Evolutionary conservation across 2,797 vertebrate genomes (phyloP), one percentile per base, ranked within the genome.

Genomic region (Hoplostethus mediterraneus): DNA sequence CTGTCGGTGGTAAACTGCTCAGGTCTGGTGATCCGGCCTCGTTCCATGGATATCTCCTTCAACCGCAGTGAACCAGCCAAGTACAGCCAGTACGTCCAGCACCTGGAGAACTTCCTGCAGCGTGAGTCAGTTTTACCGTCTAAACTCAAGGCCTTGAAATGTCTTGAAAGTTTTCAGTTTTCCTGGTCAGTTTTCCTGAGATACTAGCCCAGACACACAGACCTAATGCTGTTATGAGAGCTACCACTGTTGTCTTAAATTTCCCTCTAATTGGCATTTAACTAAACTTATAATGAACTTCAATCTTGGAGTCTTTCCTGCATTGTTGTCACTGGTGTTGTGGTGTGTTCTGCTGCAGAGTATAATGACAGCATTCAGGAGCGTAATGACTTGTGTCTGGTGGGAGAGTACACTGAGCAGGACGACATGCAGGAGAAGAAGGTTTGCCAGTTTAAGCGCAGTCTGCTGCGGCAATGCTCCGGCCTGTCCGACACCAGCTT

Each of bases 1-100:
- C 12, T 63, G 5, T 47, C 5, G 5, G 48, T 14, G n/a, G 13
- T 17, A 16, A 16, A 49, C 83, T 81, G 66, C 56, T 47, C 87
- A 98, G 97, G 97, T 86, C 89, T 98, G 90, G 96, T 95, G 91
- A 95, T 98, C 92, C 95, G 95, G 77, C 97, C 97, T 66, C 96
- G 92, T 65, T 92, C 92, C 72, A 0, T 96, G 88, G 96, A 98
- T 31, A 96, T 97, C 78, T 80, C 67, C 54, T 95, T 96, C 57
- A 96, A 93, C 80, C 85, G 77, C 67, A 94, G 93, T 42, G 81
- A 95, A 0, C 73, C 87, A 12, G 13, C 57, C 0, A 87, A 94
- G 9, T 98, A 96, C 69, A 40, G 61, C 28, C 65, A 56, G 0
- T 97, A 97, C 31, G 79, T 95, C 45, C 38, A 84, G 16, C 92